Base-by-base conservation (phyloP, 1,140 invertebrate genomes). In the Ectropis grisescens region DNA sequence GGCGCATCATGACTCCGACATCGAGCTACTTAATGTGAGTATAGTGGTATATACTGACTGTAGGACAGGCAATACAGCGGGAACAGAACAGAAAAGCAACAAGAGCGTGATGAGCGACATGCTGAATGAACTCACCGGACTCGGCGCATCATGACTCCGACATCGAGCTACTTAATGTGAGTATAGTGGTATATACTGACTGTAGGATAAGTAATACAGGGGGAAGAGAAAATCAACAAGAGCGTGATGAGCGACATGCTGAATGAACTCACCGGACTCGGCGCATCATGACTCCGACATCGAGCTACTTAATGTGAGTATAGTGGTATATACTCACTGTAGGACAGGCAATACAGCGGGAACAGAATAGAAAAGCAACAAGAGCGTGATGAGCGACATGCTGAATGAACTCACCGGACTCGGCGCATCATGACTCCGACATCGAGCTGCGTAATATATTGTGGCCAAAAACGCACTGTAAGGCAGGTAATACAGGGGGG, bases 351-450 rank as follows among this genome's bases (percentile, higher is more conserved):
- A n/a, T n/a, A n/a, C n/a, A n/a, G n/a, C n/a, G n/a, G n/a, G n/a
- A n/a, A n/a, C n/a, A n/a, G n/a, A n/a, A n/a, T n/a, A n/a, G n/a
- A n/a, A n/a, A n/a, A n/a, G n/a, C n/a, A n/a, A n/a, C n/a, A n/a
- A n/a, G n/a, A n/a, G n/a, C 16, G 95, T 99, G 2, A 89, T 99
- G 66, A 90, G 90, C 19, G 97, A 99, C 80, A 97, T 99, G 94
- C 82, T 99, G 10, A 91, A 88, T 41, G 94, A 98, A 75, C 79
- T 98, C 31, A 89, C 78, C 84, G 34, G 82, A 74, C 23, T 54
- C 72, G 2, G 61, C 82, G 16, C 84, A 85, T 33, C 85, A 87
- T 46, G 72, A 79, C n/a, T 83, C 82, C 37, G 86, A 88, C 58
- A 61, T 87, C 15, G 83, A 87, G 41, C 55, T 88, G 19, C 72